Percentiles rank a stretch among this genome's conserved stretches.
phyloP scores from a whole-genome alignment of 2,888 invertebrate genomes.

The Scaptomyza flava region DNA sequence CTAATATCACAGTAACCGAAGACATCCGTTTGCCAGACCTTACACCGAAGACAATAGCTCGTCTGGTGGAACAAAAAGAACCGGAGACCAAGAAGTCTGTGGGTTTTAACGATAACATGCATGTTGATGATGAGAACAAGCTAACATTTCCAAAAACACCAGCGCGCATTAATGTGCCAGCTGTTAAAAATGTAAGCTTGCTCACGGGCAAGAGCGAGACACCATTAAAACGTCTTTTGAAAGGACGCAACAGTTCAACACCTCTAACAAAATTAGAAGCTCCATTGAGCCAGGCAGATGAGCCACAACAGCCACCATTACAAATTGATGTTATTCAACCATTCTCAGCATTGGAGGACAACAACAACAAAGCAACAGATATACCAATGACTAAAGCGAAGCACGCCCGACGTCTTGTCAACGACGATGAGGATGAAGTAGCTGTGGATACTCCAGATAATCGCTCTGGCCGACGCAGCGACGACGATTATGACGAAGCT shows the following conservation, averaged over 20 bases:
- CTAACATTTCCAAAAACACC: slow-evolving; percentile 76
- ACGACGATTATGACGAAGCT: slow-evolving; percentile 22
- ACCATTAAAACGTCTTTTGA: slow-evolving; percentile 26
- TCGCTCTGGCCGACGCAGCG: neutral
- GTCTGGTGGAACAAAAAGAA: neutral
- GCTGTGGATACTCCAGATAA: slow-evolving; percentile 16
- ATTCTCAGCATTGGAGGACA: slow-evolving; percentile 15
- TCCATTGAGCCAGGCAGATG: neutral
- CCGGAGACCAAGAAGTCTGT: slow-evolving; percentile 49
- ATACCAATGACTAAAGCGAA: neutral
- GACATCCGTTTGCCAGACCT: slow-evolving; percentile 6
- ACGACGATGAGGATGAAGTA: slow-evolving; percentile 25
- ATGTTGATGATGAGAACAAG: slow-evolving; percentile 47
- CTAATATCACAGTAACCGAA: neutral
- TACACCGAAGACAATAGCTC: slow-evolving; percentile 18
- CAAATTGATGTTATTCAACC: slow-evolving; percentile 55
- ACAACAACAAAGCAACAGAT: neutral
- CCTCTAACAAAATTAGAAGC: slow-evolving; percentile 42
- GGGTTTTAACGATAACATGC: slow-evolving; percentile 48
- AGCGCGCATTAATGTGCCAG: slow-evolving; percentile 13
- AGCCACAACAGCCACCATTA: slow-evolving; percentile 25
- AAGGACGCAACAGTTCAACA: slow-evolving; percentile 60
- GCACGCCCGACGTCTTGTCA: slow-evolving; percentile 4
- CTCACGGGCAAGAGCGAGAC: slow-evolving; percentile 6
- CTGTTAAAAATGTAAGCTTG: neutral